Base-by-base conservation (phyloP, 2,797 vertebrate species). In the Graptemys geographica region DNA sequence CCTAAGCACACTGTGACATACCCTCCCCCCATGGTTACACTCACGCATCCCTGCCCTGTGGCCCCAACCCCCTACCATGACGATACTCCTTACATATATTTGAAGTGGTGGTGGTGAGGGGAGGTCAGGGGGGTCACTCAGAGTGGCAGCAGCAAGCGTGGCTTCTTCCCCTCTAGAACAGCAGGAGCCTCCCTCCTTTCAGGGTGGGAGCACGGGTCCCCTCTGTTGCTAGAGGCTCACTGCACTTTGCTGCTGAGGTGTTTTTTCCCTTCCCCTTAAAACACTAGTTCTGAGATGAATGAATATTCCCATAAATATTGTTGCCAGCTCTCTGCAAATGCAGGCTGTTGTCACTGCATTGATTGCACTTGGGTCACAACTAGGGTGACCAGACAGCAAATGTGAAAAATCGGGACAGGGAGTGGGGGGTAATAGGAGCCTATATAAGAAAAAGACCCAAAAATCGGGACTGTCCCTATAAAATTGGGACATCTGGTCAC, bases 41-140 rank as follows among this genome's bases (percentile, higher is more conserved):
- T 21, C 3, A n/a, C 33, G 33, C 0, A 1, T 28, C 33, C 18
- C 13, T n/a, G 7, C 16, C 33, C 69, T 0, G 1, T 51, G 52
- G 5, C 8, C 44, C 23, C 44, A 76, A 28, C 74, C 44, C 28
- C 28, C 41, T 81, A 3, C 56, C 27, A 13, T 53, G 19, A 18
- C 21, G 21, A 52, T 33, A 31, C 56, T 27, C 18, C 5, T 27
- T 1, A 0, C 10, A 55, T 21, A 13, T 6, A 5, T 1, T 47
- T 3, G 1, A 33, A 28, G 11, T 23, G 51, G 41, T 72, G 47
- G 23, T 47, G 52, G 78, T 12, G 4, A 69, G 8, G 25, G n/a
- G 37, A 84, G 8, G 62, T n/a, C 16, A 16, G 33, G 8, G 62
- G 62, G 33, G 33, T n/a, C 33, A 69, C 4, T n/a, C 8, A 19